Percentiles rank a stretch among this genome's conserved stretches.
phyloP scores from a whole-genome alignment of 2,797 vertebrate genomes.

The Pipistrellus pipistrellus region DNA sequence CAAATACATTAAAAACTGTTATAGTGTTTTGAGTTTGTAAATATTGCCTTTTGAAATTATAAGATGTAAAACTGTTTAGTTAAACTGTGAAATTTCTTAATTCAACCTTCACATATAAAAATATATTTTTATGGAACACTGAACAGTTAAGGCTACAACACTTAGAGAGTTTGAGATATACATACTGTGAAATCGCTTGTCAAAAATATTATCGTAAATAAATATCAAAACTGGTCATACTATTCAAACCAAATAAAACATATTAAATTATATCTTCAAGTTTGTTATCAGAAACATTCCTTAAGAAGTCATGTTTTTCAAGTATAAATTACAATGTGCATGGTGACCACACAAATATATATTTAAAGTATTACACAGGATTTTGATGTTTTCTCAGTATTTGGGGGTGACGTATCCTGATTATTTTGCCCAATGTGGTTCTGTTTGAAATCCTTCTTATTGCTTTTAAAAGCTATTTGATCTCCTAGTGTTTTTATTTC shows the following conservation, averaged over 20 bases:
- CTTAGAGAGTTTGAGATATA: conserved; percentile 79
- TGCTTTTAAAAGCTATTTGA: conserved; percentile 72
- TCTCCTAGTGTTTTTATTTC: conserved; percentile 81
- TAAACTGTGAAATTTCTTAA: conserved; percentile 78
- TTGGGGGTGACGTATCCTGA: conserved; percentile 74
- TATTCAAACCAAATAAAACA: conserved; percentile 81
- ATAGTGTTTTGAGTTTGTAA: conserved; percentile 64
- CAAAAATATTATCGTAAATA: conserved; percentile 86
- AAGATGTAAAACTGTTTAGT: conserved; percentile 77
- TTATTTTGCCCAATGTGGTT: conserved; percentile 78
- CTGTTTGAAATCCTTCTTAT: conserved; percentile 84
- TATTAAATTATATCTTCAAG: conserved; percentile 74
- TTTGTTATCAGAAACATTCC: conserved; percentile 70
- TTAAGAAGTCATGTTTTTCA: conserved; percentile 83
- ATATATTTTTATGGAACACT: conserved; percentile 86
- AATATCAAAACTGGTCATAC: conserved; percentile 83
- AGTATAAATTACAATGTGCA: conserved; percentile 84
- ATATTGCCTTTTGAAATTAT: conserved; percentile 75
- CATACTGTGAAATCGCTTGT: conserved; percentile 63
- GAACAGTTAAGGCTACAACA: conserved; percentile 88
- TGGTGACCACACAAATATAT: conserved; percentile 69
- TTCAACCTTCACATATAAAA: conserved; percentile 86
- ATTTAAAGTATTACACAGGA: conserved; percentile 92
- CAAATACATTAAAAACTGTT: conserved; percentile 77
- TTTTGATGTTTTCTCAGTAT: conserved; percentile 86